Evolutionary conservation across 2,888 invertebrate species (phyloP).

Genomic region (Campoplex nolae): DNA sequence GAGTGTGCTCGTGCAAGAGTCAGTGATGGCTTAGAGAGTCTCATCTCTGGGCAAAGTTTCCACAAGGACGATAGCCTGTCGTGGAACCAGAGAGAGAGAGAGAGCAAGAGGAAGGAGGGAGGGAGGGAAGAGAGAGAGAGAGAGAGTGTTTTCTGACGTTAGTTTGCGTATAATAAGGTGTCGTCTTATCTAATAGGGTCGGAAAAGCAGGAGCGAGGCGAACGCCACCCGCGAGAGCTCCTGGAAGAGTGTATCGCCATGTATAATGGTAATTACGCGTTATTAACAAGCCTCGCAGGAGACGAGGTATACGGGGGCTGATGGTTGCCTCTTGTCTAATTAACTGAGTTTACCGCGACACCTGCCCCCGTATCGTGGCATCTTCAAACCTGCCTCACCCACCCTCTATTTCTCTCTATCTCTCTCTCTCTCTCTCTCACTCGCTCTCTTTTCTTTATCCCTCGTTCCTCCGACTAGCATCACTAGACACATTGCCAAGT

Average conservation of each 20-base stretch:
- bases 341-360: constrained; percentile 85
- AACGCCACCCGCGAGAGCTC: constrained; percentile 71
- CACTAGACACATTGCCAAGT: constrained; percentile 60
- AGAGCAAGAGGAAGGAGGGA: constrained; percentile 7
- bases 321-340: constrained; percentile 85
- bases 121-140: constrained; percentile 2
- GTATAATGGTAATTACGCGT: constrained; percentile 85
- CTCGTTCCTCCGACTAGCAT: constrained; percentile 39
- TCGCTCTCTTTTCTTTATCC: background rate
- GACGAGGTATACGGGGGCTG: constrained; percentile 70
- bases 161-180: constrained; percentile 84
- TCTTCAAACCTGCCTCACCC: constrained; percentile 74
- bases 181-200: constrained; percentile 85
- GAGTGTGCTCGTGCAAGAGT: constrained; percentile 42
- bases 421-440: too few species aligned
- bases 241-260: constrained; percentile 84
- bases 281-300: constrained; percentile 84
- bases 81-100: constrained; percentile 37
- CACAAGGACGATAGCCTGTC: constrained; percentile 61
- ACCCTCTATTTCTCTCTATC: background rate
- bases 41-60: constrained; percentile 63
- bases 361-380: constrained; percentile 83
- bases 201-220: constrained; percentile 70
- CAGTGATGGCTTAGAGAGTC: constrained; percentile 61
- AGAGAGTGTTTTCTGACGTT: constrained; percentile 74